phyloP scores from a whole-genome alignment of 1,140 invertebrate species.

The Pachyrhynchus sulphureomaculatus region DNA sequence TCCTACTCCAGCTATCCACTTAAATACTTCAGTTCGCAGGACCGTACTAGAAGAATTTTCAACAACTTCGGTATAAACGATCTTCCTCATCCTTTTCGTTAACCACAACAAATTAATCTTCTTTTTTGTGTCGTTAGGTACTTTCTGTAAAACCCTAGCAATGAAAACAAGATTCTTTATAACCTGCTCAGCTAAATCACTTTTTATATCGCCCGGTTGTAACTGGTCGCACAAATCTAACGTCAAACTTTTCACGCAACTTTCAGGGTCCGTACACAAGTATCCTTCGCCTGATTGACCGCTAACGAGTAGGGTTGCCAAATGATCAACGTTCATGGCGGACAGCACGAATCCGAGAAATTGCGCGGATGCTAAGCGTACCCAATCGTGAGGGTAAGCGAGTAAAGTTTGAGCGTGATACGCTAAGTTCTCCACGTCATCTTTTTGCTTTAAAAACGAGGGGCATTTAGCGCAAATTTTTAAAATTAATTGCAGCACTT shows the following conservation, averaged over 20 bases:
- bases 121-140: constrained; percentile 52
- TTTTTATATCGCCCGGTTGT: constrained; percentile 58
- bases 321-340: constrained; percentile 60
- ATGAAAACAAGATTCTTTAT: constrained; percentile 74
- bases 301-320: constrained; percentile 56
- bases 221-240: constrained; percentile 76
- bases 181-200: constrained; percentile 66
- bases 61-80: constrained; percentile 72
- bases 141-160: constrained; percentile 60
- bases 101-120: constrained; percentile 65
- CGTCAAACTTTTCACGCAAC: constrained; percentile 64
- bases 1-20: constrained; percentile 69
- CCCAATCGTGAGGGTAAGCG: constrained; percentile 68
- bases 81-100: constrained; percentile 65
- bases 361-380: constrained; percentile 72
- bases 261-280: constrained; percentile 61
- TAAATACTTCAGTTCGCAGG: constrained; percentile 70
- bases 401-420: constrained; percentile 57
- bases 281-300: constrained; percentile 57
- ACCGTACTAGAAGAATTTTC: constrained; percentile 56
- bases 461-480: constrained; percentile 61
- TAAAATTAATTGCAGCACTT: constrained; percentile 64
- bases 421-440: constrained; percentile 49
- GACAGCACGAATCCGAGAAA: constrained; percentile 72
- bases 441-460: constrained; percentile 52